Evolutionary conservation across 2,797 vertebrate genomes (phyloP), one percentile per base, ranked within the genome.

Genomic region (Anas bahamensis): DNA sequence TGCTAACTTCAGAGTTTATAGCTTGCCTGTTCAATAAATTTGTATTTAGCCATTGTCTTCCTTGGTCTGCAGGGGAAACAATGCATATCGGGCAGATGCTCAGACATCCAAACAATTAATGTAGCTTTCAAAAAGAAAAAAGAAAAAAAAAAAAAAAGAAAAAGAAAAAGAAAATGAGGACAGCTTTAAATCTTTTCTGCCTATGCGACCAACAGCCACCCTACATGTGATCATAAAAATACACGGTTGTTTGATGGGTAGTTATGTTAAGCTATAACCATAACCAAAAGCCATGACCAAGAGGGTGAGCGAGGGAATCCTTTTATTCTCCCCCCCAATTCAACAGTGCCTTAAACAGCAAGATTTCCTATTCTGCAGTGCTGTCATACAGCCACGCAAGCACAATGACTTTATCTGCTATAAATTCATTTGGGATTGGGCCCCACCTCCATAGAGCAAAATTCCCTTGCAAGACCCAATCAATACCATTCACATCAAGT

Each of bases 1-100:
- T 61, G 37, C 68, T 82, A 86, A 94, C 57, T 86, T 92, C 73
- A 39, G 60, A 26, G 79, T 81, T 95, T 91, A 95, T 78, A 89
- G 83, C 71, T 94, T 61, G 48, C 10, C n/a, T 11, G 5, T 92
- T 93, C 90, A 94, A 93, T 90, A 95, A 92, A 95, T 94, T 92
- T 95, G 77, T 90, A 84, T 94, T 95, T 94, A 91, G 82, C 86
- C 86, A 88, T 90, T 42, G 52, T 78, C 89, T 86, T 78, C 70
- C 85, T 89, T 37, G 3, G 79, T 70, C 92, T 84, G 63, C 73
- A 88, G 48, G 55, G 79, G 87, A 92, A 95, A 84, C 79, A 92
- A 88, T 17, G 74, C 8, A 0, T 95, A 83, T 93, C 60, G 0
- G 79, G 82, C 76, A 94, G 92, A 89, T 92, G 79, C 84, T 96